These are phyloP conservation scores for Trialeurodes vaporariorum DNA, from an alignment of 1,140 invertebrate genomes.

Conservation along the genomic window DNA sequence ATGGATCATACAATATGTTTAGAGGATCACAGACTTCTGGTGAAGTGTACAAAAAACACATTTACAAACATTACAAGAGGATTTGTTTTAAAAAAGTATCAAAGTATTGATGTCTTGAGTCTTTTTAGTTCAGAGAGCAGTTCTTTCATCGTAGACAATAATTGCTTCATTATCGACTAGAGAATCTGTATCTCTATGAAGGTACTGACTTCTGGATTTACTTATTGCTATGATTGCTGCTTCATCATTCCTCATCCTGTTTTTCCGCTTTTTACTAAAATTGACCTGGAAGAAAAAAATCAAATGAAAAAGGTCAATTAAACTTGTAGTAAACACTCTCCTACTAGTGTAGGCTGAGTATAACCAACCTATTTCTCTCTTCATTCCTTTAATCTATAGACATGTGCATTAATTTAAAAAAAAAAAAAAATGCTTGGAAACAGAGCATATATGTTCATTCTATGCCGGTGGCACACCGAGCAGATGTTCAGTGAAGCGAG, in stretches of 20 bases:
- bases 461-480: no score
- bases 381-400: no score
- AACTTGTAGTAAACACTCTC: no score
- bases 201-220: constrained; percentile 53
- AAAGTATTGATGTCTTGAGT: neutral
- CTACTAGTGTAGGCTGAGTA: no score
- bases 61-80: neutral
- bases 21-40: neutral
- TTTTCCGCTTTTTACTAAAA: constrained; percentile 56
- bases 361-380: no score
- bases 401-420: no score
- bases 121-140: constrained; percentile 41
- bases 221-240: constrained; percentile 60
- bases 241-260: constrained; percentile 59
- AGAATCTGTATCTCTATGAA: constrained; percentile 43
- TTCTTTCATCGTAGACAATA: constrained; percentile 59
- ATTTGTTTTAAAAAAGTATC: neutral
- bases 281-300: constrained; percentile 43
- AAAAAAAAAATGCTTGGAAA: no score
- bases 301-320: no score
- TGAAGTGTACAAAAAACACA: neutral
- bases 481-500: no score
- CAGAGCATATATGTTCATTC: no score
- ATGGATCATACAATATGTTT: no score
- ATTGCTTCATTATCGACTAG: constrained; percentile 53